Evolutionary conservation across 2,113 vertebrate genomes (phyloP), one percentile per base, ranked within the genome.

Genomic region (Ahaetulla prasina): DNA sequence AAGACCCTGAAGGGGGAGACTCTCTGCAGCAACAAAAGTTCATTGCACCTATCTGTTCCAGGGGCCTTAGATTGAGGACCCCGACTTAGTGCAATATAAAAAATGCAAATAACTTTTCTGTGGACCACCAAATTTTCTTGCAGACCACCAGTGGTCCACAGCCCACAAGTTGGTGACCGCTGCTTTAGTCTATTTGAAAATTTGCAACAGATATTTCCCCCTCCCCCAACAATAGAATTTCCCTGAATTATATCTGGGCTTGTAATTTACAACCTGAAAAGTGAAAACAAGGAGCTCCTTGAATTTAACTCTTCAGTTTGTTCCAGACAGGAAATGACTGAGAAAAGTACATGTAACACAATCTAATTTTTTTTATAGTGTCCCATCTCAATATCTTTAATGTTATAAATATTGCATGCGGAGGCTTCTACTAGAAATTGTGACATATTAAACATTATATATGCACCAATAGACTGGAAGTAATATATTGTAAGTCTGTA

Each of bases 131-230:
- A n/a, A n/a, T n/a, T n/a, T n/a, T n/a, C n/a, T n/a, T n/a, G n/a
- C n/a, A n/a, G n/a, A n/a, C n/a, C n/a, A n/a, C n/a, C n/a, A n/a
- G n/a, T n/a, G n/a, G n/a, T n/a, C n/a, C n/a, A n/a, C n/a, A n/a
- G n/a, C n/a, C n/a, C n/a, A n/a, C n/a, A n/a, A n/a, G n/a, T n/a
- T n/a, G n/a, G n/a, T n/a, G n/a, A n/a, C n/a, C n/a, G n/a, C n/a
- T n/a, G n/a, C n/a, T n/a, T n/a, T n/a, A 87, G 91, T 94, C 54
- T 91, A 89, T 85, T 91, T 54, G n/a, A 92, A 92, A 94, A 90
- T n/a, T 22, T 53, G 91, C n/a, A 49, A 55, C 30, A 85, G 91
- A 89, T 86, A 9, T 50, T 87, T 87, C 3, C 89, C 90, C 55
- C 18, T 7, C 88, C 89, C 89, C 27, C 30, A 85, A 25, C 30